These are phyloP conservation scores for Capreolus pygargus DNA, from an alignment of 2,113 vertebrate species.

Conservation along the genomic window DNA sequence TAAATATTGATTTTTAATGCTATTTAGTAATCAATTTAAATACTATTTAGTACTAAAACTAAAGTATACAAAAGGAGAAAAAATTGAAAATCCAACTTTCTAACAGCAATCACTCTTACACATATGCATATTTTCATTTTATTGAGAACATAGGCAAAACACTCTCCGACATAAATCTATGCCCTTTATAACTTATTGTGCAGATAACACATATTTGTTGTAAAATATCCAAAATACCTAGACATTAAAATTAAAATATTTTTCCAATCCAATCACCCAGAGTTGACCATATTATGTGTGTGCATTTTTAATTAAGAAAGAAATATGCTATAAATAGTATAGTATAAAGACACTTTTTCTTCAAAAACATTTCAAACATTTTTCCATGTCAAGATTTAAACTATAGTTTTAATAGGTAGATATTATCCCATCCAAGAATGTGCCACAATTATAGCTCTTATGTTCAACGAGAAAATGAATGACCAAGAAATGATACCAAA, in stretches of 20 bases:
- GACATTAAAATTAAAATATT: not conserved
- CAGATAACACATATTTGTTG: not conserved
- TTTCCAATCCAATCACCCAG: not conserved
- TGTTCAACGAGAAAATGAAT: not conserved
- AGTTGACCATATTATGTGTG: not conserved
- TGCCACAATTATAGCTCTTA: not conserved
- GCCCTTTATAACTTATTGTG: not conserved
- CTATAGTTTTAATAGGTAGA: not conserved
- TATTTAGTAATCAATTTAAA: not conserved
- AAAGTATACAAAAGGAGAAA: not conserved
- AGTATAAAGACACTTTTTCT: not conserved
- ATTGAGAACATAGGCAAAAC: not conserved
- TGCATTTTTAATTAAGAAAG: not conserved
- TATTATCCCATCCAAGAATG: not conserved
- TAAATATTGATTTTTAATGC: not conserved
- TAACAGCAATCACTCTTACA: not conserved
- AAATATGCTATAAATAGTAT: not conserved
- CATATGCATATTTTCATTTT: not conserved
- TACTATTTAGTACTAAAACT: not conserved
- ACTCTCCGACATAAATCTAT: not conserved
- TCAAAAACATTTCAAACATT: not conserved
- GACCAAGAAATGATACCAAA: not conserved
- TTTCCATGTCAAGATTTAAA: slow-evolving; percentile 9
- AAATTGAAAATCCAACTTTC: not conserved
- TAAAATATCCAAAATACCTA: not conserved